Conservation (phyloP, 2,113 vertebrate species). For the Phrynocephalus versicolor region DNA sequence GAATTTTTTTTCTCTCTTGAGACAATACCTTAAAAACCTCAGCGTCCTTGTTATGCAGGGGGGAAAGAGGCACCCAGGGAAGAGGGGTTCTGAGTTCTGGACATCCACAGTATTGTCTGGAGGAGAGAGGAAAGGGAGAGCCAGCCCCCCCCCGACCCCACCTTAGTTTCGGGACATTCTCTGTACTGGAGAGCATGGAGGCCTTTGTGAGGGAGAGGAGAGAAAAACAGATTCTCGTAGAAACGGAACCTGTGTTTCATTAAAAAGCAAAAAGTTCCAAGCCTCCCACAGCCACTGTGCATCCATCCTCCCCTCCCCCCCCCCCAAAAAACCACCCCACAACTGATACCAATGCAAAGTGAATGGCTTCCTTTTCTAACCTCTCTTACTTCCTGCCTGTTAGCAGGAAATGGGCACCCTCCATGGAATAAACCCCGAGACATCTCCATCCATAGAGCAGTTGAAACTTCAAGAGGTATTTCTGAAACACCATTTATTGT, state of each 20-base stretch:
- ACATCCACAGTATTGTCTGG: background rate
- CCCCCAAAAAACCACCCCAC: constrained; percentile 63
- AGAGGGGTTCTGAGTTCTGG: background rate
- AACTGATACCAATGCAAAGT: constrained; percentile 71
- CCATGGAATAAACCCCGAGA: constrained; percentile 75
- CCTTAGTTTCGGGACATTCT: constrained; percentile 11
- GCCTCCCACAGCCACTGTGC: constrained; percentile 26
- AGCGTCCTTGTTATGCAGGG: background rate
- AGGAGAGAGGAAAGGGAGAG: constrained; percentile 21
- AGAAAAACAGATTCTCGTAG: constrained; percentile 14
- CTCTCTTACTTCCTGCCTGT: constrained; percentile 76
- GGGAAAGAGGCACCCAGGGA: too few species aligned
- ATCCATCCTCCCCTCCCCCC: constrained; percentile 29
- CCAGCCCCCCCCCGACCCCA: background rate
- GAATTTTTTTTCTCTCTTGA: background rate
- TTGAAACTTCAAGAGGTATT: constrained; percentile 78
- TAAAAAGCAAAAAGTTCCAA: constrained; percentile 26
- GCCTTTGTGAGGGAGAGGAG: background rate
- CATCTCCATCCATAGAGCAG: constrained; percentile 74
- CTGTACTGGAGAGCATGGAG: too few species aligned
- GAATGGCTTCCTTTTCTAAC: constrained; percentile 74
- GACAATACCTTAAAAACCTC: background rate
- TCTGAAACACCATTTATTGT: constrained; percentile 71
- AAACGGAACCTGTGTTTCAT: constrained; percentile 28
- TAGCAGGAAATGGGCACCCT: constrained; percentile 75